Percentiles rank a stretch among this genome's conserved stretches.
phyloP scores from a whole-genome alignment of 2,113 vertebrate species.

The Callorhinus ursinus region DNA sequence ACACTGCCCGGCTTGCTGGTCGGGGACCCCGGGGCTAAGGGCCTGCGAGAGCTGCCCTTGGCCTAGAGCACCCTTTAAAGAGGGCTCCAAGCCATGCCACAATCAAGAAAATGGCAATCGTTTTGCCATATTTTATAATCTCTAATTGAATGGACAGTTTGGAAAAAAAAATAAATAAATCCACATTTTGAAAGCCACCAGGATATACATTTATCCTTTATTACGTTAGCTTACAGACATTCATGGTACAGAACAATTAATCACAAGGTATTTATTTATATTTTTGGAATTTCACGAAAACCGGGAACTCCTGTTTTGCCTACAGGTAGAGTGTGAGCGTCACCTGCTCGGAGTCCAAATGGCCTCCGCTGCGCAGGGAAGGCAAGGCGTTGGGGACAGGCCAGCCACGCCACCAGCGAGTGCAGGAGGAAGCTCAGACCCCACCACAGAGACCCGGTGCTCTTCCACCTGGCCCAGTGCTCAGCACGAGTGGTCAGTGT shows the following conservation, averaged over 20 bases:
- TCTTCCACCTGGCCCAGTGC: background rate
- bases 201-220: background rate
- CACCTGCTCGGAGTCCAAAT: fast-evolving
- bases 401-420: fast-evolving
- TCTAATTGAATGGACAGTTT: background rate
- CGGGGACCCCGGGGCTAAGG: background rate
- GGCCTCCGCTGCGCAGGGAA: background rate
- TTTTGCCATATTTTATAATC: background rate
- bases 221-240: fast-evolving
- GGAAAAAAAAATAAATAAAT: background rate
- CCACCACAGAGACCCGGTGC: fast-evolving
- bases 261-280: background rate
- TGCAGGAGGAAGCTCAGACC: background rate
- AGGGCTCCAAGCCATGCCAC: background rate
- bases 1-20: fast-evolving
- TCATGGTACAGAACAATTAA: background rate
- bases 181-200: background rate
- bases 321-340: background rate
- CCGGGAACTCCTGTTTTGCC: background rate
- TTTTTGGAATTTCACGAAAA: background rate
- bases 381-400: background rate
- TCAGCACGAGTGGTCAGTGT: background rate
- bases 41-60: background rate
- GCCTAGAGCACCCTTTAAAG: fast-evolving
- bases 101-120: background rate